Base-by-base conservation (phyloP, 2,113 vertebrate genomes). In the Neodontobutis hainanensis region DNA sequence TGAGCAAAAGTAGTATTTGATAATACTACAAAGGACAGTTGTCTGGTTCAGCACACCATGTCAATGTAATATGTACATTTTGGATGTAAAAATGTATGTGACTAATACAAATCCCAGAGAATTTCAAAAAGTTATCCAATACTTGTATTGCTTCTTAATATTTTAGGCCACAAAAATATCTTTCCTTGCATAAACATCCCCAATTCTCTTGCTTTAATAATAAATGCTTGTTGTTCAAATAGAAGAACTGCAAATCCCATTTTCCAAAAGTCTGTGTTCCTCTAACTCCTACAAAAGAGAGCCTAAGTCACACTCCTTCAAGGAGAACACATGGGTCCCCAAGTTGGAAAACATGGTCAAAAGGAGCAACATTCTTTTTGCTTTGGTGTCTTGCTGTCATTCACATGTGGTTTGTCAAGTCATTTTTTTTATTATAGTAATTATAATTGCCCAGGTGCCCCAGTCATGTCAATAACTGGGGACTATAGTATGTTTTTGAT, bases 1-100 rank as follows among this genome's bases (percentile, higher is more conserved):
- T 61, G 43, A 47, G 40, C 48, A 66, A 74, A 78, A 78, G 68
- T 43, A 65, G 42, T 35, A 70, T 82, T 27, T 27, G 19, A 27
- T 27, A 27, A 2, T 75, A 12, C 12, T 36, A n/a, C 32, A 36
- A 38, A 5, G 11, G 4, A 10, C 27, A 32, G 11, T 6, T 7
- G 19, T 27, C 6, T 5, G 9, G 6, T 35, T 14, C 11, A 6
- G 5, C 50, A 35, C 47, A 49, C 47, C 19, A 2, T 19, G 11
- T 10, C 3, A 2, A 11, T 52, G 50, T 14, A 34, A 52, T 52
- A 35, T 7, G 11, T 6, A 40, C 38, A 40, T 40, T 40, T 40
- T 40, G 8, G 38, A 40, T 52, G 50, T 19, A 3, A 52, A 11
- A 32, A 52, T 52, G 11, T 52, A 32, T 5, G 19, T 27, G 19